phyloP scores from a whole-genome alignment of 2,888 invertebrate species.

The Drosophila leonis region DNA sequence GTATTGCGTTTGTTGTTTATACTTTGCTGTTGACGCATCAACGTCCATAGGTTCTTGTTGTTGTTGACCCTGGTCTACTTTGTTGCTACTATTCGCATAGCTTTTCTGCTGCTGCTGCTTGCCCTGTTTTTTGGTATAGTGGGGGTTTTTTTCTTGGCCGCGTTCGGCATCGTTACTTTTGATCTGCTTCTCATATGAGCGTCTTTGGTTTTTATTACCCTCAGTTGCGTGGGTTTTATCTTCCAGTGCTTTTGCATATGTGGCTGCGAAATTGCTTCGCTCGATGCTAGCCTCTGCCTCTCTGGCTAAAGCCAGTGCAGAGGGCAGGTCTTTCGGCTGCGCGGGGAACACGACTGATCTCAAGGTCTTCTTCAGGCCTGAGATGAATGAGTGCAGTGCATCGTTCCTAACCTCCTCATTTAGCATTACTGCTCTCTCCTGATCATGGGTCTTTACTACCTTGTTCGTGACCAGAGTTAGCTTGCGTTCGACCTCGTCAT shows the following conservation, averaged over 20 bases:
- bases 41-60: neutral
- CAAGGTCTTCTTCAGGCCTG: neutral
- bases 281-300: neutral
- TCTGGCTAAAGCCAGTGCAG: neutral
- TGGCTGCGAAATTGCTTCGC: neutral
- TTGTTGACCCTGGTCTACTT: neutral
- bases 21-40: neutral
- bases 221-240: too few species aligned
- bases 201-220: neutral
- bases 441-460: neutral
- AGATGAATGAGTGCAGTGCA: neutral
- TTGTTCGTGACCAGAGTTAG: constrained; percentile 6
- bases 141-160: neutral
- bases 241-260: neutral
- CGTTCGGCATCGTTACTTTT: neutral
- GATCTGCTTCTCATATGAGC: neutral
- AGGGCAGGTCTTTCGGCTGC: constrained; percentile 4
- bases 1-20: neutral
- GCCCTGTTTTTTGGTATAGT: neutral
- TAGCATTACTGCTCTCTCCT: constrained; percentile 3
- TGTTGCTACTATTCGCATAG: neutral
- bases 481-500: neutral
- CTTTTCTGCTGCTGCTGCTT: neutral
- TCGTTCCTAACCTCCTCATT: constrained; percentile 3
- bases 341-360: constrained; percentile 1